These are phyloP conservation scores for Anoplius nigerrimus DNA, from an alignment of 2,888 invertebrate genomes.

Conservation along the genomic window DNA sequence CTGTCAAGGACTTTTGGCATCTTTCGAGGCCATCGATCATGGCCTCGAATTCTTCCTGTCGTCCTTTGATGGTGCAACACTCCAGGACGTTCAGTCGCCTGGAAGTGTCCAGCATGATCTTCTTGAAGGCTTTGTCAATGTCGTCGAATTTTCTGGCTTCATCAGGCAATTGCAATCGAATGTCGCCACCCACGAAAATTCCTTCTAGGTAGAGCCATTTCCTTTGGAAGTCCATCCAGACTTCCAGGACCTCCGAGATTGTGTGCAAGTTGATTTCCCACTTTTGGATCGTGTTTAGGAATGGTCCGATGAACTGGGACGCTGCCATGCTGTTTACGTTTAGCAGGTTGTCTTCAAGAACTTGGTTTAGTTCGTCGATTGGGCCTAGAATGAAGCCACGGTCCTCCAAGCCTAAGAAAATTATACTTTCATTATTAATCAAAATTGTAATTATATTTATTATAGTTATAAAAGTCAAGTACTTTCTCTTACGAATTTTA, in stretches of 20 bases:
- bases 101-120: constrained; percentile 90
- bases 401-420: constrained; percentile 80
- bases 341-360: constrained; percentile 92
- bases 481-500: background rate
- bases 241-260: constrained; percentile 90
- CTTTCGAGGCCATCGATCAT: constrained; percentile 87
- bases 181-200: constrained; percentile 93
- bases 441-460: too few species aligned
- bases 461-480: background rate
- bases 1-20: constrained; percentile 94
- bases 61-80: constrained; percentile 82
- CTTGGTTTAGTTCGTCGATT: constrained; percentile 88
- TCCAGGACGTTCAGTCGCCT: constrained; percentile 87
- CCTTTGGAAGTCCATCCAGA: constrained; percentile 90
- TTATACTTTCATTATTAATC: too few species aligned
- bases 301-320: constrained; percentile 93
- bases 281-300: constrained; percentile 86
- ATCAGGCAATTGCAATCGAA: constrained; percentile 89
- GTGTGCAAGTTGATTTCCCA: constrained; percentile 89
- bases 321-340: constrained; percentile 93
- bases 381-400: constrained; percentile 88
- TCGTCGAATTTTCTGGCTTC: constrained; percentile 94
- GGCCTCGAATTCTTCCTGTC: constrained; percentile 85
- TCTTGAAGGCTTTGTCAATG: constrained; percentile 87
- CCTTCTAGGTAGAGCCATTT: constrained; percentile 96